A percentile compares a stretch with the other conserved stretches of the same genome.
Conservation (phyloP, 2,888 invertebrate genomes). For the Tetropium fuscum region DNA sequence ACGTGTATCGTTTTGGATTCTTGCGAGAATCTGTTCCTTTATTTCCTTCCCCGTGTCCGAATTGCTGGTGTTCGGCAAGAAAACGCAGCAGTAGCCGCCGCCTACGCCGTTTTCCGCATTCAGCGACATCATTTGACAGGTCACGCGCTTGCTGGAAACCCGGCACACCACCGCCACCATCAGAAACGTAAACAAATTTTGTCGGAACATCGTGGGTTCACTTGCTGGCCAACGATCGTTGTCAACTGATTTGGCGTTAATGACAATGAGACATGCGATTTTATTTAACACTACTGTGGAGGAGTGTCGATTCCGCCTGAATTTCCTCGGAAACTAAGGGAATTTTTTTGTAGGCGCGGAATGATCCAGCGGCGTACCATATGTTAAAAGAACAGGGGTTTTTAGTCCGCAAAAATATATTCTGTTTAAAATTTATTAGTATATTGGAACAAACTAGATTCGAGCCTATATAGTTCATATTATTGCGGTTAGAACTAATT, state of each 20-base stretch:
- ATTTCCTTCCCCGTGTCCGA: background rate
- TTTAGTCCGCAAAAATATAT: no score
- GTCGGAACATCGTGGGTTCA: background rate
- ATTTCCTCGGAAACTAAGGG: conserved; percentile 8
- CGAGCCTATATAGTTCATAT: no score
- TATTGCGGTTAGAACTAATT: no score
- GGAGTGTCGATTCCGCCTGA: background rate
- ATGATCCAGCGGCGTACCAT: no score
- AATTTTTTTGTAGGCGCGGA: conserved; percentile 16
- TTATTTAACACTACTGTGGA: no score
- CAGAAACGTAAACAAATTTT: background rate
- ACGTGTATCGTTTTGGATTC: background rate
- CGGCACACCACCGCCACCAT: background rate
- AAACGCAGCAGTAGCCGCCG: conserved; percentile 21
- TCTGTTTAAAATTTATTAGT: no score
- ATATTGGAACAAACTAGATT: no score
- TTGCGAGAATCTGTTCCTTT: conserved; percentile 3
- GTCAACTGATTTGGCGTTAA: background rate
- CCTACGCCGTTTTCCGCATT: conserved; percentile 2
- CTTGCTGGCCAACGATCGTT: background rate
- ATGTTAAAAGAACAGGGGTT: no score
- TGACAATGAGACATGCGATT: conserved; percentile 1
- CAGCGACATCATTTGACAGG: conserved; percentile 14
- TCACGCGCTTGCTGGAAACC: background rate
- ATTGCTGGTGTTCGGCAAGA: conserved; percentile 3